Evolutionary conservation across 2,113 vertebrate genomes (phyloP).

Genomic region (Myocastor coypus): DNA sequence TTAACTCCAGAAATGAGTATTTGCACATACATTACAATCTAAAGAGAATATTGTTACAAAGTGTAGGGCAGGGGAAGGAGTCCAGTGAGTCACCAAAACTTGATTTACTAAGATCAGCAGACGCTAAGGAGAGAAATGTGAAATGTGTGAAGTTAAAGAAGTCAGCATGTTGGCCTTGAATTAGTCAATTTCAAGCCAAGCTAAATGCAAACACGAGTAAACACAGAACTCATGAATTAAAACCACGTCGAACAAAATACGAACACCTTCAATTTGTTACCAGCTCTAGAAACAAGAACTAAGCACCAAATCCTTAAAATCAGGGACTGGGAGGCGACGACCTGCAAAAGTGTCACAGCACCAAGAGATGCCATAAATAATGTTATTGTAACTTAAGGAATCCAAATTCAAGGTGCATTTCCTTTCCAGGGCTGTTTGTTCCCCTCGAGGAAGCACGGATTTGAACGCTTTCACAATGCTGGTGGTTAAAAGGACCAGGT

Average conservation of each 20-base stretch:
- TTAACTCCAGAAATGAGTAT: neutral
- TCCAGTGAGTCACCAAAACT: neutral
- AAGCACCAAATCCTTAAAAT: neutral
- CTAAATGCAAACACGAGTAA: neutral
- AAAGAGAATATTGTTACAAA: neutral
- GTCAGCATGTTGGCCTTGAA: neutral
- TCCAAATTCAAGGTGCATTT: neutral
- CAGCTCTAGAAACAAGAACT: conserved; percentile 31
- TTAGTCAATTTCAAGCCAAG: neutral
- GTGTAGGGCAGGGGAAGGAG: too few relatives aligned
- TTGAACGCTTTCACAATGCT: neutral
- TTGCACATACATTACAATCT: neutral
- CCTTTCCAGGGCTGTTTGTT: neutral
- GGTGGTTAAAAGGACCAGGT: neutral
- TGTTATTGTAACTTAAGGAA: neutral
- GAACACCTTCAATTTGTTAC: neutral
- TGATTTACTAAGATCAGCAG: neutral
- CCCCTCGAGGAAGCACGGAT: neutral
- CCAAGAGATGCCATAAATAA: neutral
- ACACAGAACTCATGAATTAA: conserved; percentile 25
- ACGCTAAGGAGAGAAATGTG: neutral
- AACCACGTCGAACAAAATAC: neutral
- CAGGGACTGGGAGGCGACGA: neutral
- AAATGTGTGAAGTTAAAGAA: neutral
- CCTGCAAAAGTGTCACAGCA: neutral